A percentile compares a stretch with the other conserved stretches of the same genome.
These are phyloP conservation scores for Papilio polyxenes DNA, from an alignment of 1,140 invertebrate species.

Conservation along the genomic window DNA sequence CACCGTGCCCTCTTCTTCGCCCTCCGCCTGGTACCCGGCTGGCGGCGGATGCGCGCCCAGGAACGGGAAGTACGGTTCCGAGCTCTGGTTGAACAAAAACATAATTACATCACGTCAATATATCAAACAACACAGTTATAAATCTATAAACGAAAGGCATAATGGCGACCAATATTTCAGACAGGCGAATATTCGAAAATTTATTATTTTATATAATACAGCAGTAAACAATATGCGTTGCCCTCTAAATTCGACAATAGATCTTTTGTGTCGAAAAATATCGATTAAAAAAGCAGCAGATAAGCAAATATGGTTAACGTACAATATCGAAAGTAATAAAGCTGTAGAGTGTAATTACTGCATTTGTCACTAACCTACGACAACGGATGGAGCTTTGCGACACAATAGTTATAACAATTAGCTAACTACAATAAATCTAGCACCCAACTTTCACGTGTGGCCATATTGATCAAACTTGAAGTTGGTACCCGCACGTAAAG, in stretches of 20 bases:
- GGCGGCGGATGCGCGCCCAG: constrained; percentile 93
- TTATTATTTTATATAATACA: too few relatives aligned
- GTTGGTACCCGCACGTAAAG: not conserved
- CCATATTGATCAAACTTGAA: constrained; percentile 6
- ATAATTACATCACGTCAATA: too few relatives aligned
- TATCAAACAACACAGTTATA: not conserved
- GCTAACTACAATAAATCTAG: not conserved
- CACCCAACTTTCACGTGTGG: not conserved
- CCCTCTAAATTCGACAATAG: too few relatives aligned
- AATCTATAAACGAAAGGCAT: not conserved
- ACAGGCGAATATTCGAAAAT: too few relatives aligned
- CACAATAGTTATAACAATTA: not conserved
- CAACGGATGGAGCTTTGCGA: not conserved
- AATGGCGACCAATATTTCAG: too few relatives aligned
- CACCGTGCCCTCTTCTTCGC: constrained; percentile 78
- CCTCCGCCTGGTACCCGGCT: constrained; percentile 83
- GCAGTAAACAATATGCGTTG: too few relatives aligned
- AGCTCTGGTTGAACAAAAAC: constrained; percentile 49
- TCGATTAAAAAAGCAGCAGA: too few relatives aligned
- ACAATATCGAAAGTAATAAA: too few relatives aligned
- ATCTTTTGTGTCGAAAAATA: too few relatives aligned
- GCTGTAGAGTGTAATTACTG: too few relatives aligned
- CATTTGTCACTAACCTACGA: not conserved
- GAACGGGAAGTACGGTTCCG: constrained; percentile 94
- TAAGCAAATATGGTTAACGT: too few relatives aligned